Conservation (phyloP, 2,888 invertebrate species). For the Ptychoptera albimana region DNA sequence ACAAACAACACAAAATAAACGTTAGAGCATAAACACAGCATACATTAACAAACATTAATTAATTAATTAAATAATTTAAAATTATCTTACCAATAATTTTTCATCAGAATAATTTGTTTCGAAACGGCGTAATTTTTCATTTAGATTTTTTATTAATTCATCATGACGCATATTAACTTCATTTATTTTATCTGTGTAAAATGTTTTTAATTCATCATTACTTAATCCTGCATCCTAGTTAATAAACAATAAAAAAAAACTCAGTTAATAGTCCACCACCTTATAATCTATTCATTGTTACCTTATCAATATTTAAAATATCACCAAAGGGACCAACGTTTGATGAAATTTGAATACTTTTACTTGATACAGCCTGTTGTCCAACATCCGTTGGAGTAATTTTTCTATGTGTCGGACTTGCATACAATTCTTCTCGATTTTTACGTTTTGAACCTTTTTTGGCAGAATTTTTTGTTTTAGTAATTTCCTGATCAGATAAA, state of each 20-base stretch:
- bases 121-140: slow-evolving; percentile 22
- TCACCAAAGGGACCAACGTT: background rate
- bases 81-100: slow-evolving; percentile 24
- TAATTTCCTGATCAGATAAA: slow-evolving; percentile 25
- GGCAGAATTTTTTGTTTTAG: slow-evolving; percentile 19
- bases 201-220: slow-evolving; percentile 20
- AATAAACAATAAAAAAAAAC: slow-evolving; percentile 1
- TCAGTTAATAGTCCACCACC: slow-evolving; percentile 16
- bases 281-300: too few relatives aligned
- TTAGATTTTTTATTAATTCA: slow-evolving; percentile 20
- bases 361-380: background rate
- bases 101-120: slow-evolving; percentile 26
- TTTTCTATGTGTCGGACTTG: slow-evolving; percentile 28
- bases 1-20: background rate
- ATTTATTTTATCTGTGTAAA: slow-evolving; percentile 25
- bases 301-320: background rate
- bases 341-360: too few relatives aligned
- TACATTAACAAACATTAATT: too few relatives aligned
- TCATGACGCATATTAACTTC: slow-evolving; percentile 23
- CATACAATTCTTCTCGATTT: slow-evolving; percentile 22
- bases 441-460: slow-evolving; percentile 11
- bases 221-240: slow-evolving; percentile 18
- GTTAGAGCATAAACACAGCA: background rate
- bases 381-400: slow-evolving; percentile 20
- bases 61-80: background rate